phyloP scores from a whole-genome alignment of 2,113 vertebrate genomes.

The Seriola aureovittata region DNA sequence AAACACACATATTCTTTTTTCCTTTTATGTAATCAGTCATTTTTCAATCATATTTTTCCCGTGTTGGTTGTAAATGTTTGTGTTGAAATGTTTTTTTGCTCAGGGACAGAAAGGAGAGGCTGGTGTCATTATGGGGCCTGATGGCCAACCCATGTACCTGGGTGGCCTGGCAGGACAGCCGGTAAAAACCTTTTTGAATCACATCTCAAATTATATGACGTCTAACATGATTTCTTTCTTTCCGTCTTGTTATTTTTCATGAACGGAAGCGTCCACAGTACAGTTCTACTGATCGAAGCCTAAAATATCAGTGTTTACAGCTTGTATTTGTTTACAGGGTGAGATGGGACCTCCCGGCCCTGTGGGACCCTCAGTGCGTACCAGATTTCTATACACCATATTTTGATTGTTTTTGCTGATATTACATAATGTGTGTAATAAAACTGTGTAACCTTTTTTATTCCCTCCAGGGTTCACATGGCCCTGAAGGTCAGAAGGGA shows the following conservation, averaged over 20 bases:
- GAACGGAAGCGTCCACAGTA: neutral
- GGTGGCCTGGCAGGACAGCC: slow-evolving; percentile 68
- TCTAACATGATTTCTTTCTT: neutral
- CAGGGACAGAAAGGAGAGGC: slow-evolving; percentile 86
- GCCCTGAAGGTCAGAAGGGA: slow-evolving; percentile 89
- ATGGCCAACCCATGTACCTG: slow-evolving; percentile 76
- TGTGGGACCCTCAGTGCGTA: slow-evolving; percentile 78
- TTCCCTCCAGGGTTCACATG: slow-evolving; percentile 85
- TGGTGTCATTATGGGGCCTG: slow-evolving; percentile 77
- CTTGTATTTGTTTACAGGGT: slow-evolving; percentile 67
- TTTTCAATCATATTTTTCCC: neutral
- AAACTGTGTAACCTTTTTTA: neutral
- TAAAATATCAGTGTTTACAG: neutral
- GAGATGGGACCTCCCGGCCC: slow-evolving; percentile 78
- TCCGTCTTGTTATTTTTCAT: neutral
- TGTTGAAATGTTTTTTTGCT: slow-evolving; percentile 9
- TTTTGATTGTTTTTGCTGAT: neutral
- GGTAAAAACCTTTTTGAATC: slow-evolving; percentile 53
- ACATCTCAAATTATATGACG: neutral
- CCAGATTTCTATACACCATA: neutral
- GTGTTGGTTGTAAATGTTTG: neutral
- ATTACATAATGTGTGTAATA: neutral
- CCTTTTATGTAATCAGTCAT: no score
- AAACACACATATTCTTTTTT: no score
- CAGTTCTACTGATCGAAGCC: no score